Conservation (phyloP, 2,888 invertebrate genomes). For the Chrysolina oricalcia region DNA sequence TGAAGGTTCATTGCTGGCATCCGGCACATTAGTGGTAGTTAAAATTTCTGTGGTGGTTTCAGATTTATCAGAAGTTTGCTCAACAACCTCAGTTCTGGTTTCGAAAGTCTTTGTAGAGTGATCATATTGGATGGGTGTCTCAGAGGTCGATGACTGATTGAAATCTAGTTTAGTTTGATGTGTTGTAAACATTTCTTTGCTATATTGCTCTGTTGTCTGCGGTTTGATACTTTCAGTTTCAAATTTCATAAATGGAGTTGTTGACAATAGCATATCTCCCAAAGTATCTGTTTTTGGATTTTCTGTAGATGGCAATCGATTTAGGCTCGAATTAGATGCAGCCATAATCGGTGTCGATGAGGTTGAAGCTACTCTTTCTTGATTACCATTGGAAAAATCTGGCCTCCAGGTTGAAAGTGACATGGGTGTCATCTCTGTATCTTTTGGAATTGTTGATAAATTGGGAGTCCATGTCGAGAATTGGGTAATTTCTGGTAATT, state of each 20-base stretch:
- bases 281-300: neutral
- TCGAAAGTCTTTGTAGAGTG: neutral
- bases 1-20: constrained; percentile 42
- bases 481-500: constrained; percentile 5
- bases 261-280: neutral
- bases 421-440: neutral
- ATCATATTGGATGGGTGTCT: neutral
- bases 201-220: neutral
- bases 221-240: constrained; percentile 1
- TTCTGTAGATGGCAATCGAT: neutral
- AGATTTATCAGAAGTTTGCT: constrained; percentile 32
- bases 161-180: neutral
- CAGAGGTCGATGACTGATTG: neutral
- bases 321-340: neutral
- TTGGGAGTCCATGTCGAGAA: constrained; percentile 38
- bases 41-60: constrained; percentile 47
- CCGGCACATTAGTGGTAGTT: constrained; percentile 37
- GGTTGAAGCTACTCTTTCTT: neutral
- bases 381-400: constrained; percentile 8
- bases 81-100: neutral
- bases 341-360: neutral
- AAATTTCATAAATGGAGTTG: neutral
- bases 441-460: neutral
- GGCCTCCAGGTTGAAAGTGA: constrained; percentile 24
- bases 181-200: neutral